phyloP scores from a whole-genome alignment of 37 sponge, comb jelly and placozoan genomes.

The Tethya wilhelma region DNA sequence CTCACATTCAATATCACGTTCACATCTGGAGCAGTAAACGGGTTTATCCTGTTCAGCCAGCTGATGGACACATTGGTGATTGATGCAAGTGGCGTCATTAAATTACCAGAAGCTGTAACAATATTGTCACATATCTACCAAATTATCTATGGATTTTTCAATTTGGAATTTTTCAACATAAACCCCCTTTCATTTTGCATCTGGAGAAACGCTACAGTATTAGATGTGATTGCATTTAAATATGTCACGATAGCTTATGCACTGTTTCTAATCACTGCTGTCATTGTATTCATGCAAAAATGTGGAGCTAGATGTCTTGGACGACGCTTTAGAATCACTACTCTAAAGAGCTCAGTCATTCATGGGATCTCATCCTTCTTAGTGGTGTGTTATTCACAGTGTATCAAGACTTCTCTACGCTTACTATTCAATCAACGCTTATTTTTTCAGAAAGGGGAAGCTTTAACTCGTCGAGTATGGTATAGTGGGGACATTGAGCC shows the following conservation, averaged over 20 bases:
- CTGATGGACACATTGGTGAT: conserved; percentile 17
- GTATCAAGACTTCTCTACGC: conserved; percentile 17
- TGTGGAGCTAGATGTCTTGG: conserved; percentile 7
- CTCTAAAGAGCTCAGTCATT: background rate
- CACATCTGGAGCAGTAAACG: conserved; percentile 45
- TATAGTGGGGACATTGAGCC: conserved; percentile 28
- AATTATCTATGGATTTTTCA: conserved; percentile 48
- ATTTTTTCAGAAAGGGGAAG: background rate
- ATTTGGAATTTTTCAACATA: conserved; percentile 39
- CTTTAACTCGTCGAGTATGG: background rate
- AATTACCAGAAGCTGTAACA: background rate
- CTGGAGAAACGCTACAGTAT: conserved; percentile 38
- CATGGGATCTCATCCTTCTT: conserved; percentile 49
- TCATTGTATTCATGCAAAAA: conserved; percentile 17
- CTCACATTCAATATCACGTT: conserved; percentile 34
- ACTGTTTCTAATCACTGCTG: background rate
- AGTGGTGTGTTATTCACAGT: conserved; percentile 37
- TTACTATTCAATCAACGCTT: background rate
- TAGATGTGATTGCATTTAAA: conserved; percentile 41
- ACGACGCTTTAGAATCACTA: background rate
- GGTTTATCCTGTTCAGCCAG: conserved; percentile 41
- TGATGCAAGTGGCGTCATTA: conserved; percentile 6
- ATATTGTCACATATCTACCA: background rate
- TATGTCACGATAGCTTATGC: conserved; percentile 32
- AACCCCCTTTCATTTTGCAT: conserved; percentile 51